A percentile compares a stretch with the other conserved stretches of the same genome.
phyloP scores from a whole-genome alignment of 2,113 vertebrate species.

The Larimichthys polyactis region DNA sequence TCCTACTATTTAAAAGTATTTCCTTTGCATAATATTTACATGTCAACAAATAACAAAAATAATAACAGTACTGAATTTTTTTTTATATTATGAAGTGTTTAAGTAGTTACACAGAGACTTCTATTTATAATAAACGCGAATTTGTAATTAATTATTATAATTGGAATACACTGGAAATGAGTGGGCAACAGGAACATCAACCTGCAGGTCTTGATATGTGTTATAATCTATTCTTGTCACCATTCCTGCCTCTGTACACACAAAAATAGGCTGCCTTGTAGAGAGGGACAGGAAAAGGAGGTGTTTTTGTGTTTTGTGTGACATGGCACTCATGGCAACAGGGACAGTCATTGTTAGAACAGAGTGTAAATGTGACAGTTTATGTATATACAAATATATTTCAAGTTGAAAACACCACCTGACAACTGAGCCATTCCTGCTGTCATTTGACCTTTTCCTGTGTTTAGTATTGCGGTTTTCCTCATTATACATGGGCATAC shows the following conservation, averaged over 20 bases:
- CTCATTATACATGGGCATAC: neutral
- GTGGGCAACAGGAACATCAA: conserved; percentile 23
- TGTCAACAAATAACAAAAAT: neutral
- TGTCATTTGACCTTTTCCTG: conserved; percentile 69
- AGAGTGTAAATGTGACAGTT: conserved; percentile 65
- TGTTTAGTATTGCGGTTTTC: conserved; percentile 27
- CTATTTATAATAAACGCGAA: neutral
- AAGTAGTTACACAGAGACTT: conserved; percentile 2
- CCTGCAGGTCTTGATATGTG: conserved; percentile 13
- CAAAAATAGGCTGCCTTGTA: conserved; percentile 7
- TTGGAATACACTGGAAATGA: conserved; percentile 13
- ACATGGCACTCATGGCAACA: conserved; percentile 35
- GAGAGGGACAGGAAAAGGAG: conserved; percentile 12
- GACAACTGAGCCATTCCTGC: conserved; percentile 49
- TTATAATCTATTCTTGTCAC: conserved; percentile 7
- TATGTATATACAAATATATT: conserved; percentile 62
- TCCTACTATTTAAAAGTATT: neutral
- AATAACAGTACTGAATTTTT: neutral
- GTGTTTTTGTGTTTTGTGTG: conserved; percentile 46
- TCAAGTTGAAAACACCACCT: conserved; percentile 58
- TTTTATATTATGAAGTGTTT: neutral
- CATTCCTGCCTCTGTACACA: conserved; percentile 13
- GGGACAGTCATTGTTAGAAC: conserved; percentile 24
- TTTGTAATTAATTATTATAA: conserved; percentile 24
- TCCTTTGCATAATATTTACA: neutral